phyloP scores from a whole-genome alignment of 2,888 invertebrate species.

The Agonopterix alstromeriana region DNA sequence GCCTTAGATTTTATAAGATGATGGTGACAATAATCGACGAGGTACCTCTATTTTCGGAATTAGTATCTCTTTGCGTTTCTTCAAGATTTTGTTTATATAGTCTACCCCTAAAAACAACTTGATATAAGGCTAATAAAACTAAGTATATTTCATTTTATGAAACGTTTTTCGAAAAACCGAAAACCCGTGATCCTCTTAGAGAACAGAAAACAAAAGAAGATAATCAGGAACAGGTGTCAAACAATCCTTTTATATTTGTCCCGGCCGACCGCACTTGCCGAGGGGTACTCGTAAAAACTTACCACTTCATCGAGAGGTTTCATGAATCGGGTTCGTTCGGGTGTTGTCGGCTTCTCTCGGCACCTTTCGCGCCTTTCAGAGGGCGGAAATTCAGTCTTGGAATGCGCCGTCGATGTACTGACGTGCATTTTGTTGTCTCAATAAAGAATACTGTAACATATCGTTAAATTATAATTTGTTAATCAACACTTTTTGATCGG shows the following conservation, averaged over 20 bases:
- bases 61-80: too few relatives aligned
- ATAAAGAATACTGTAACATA: constrained; percentile 34
- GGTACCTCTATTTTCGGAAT: too few relatives aligned
- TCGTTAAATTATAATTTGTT: constrained; percentile 47
- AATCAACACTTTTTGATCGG: constrained; percentile 22
- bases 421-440: constrained; percentile 24
- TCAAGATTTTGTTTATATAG: too few relatives aligned
- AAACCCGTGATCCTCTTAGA: too few relatives aligned
- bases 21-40: too few relatives aligned
- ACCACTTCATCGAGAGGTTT: constrained; percentile 73
- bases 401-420: constrained; percentile 28
- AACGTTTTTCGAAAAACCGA: too few relatives aligned
- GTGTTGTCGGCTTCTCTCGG: constrained; percentile 20
- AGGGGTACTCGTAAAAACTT: constrained; percentile 69
- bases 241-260: constrained; percentile 61
- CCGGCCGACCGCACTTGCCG: constrained; percentile 37
- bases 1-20: too few relatives aligned
- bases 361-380: constrained; percentile 41
- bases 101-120: too few relatives aligned
- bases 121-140: too few relatives aligned
- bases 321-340: constrained; percentile 47
- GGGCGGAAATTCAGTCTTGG: constrained; percentile 60
- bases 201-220: constrained; percentile 20
- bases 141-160: too few relatives aligned
- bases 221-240: constrained; percentile 58